These are phyloP conservation scores for Mormyrops boulengeri DNA, from an alignment of 2,797 vertebrate species.

Conservation along the genomic window DNA sequence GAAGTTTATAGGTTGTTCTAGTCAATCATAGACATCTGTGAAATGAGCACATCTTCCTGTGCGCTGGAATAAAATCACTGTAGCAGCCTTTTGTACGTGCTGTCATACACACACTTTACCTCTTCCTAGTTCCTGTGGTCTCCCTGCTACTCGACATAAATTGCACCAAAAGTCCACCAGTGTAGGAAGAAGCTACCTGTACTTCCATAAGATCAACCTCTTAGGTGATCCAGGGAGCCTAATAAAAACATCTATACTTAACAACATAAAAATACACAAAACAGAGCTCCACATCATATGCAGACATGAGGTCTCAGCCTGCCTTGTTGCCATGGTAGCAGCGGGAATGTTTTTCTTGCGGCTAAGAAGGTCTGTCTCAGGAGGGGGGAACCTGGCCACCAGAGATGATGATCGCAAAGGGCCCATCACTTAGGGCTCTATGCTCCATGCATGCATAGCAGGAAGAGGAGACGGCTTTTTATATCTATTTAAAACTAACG, in stretches of 20 bases:
- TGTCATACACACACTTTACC: background rate
- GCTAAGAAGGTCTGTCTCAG: constrained; percentile 15
- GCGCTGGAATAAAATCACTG: background rate
- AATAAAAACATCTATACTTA: background rate
- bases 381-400: background rate
- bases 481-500: background rate
- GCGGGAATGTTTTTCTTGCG: constrained; percentile 4
- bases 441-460: background rate
- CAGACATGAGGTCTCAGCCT: background rate
- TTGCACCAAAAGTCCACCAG: background rate
- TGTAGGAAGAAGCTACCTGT: background rate
- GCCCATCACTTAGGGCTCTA: background rate
- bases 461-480: background rate
- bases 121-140: background rate
- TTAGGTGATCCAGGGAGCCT: background rate
- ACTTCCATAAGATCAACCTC: background rate
- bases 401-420: background rate
- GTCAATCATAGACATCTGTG: background rate
- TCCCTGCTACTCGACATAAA: background rate
- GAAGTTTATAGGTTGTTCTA: background rate
- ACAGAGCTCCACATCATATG: background rate
- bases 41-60: background rate
- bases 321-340: constrained; percentile 31
- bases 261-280: background rate
- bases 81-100: background rate